phyloP scores from a whole-genome alignment of 2,797 vertebrate species.

The Eulemur albifrons region DNA sequence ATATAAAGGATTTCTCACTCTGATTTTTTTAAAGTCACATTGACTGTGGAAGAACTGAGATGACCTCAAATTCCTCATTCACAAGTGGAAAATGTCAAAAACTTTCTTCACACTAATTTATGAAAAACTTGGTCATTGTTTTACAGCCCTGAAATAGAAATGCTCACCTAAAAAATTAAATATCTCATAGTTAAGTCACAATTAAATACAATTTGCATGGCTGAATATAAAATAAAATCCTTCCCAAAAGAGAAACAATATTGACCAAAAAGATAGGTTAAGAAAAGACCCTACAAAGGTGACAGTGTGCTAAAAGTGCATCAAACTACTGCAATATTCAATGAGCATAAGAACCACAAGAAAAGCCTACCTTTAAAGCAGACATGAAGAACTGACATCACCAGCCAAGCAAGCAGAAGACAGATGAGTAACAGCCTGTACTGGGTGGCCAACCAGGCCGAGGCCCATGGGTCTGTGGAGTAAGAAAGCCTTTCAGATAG shows the following conservation, averaged over 20 bases:
- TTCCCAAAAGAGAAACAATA: constrained; percentile 45
- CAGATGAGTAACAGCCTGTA: constrained; percentile 60
- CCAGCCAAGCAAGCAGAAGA: constrained; percentile 53
- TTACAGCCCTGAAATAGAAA: constrained; percentile 54
- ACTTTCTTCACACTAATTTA: constrained; percentile 50
- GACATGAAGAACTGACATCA: constrained; percentile 58
- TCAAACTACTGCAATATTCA: constrained; percentile 60
- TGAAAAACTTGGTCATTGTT: constrained; percentile 9
- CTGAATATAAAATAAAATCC: constrained; percentile 47
- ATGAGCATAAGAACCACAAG: constrained; percentile 20
- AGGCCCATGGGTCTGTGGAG: neutral
- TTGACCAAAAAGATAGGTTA: neutral
- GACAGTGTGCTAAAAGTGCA: constrained; percentile 12
- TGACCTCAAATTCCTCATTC: constrained; percentile 54
- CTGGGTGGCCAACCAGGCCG: constrained; percentile 21
- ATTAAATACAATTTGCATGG: constrained; percentile 28
- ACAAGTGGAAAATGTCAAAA: constrained; percentile 55
- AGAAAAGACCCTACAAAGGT: constrained; percentile 40
- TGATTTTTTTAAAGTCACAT: constrained; percentile 30
- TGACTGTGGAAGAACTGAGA: constrained; percentile 60
- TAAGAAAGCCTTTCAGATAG: constrained; percentile 45
- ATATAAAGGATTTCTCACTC: constrained; percentile 58
- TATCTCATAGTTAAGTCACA: constrained; percentile 46
- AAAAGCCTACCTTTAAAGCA: constrained; percentile 59
- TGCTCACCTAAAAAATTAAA: constrained; percentile 53